Evolutionary conservation across 1,140 invertebrate species (phyloP), one percentile per base, ranked within the genome.

Genomic region (Leptopilina clavipes): DNA sequence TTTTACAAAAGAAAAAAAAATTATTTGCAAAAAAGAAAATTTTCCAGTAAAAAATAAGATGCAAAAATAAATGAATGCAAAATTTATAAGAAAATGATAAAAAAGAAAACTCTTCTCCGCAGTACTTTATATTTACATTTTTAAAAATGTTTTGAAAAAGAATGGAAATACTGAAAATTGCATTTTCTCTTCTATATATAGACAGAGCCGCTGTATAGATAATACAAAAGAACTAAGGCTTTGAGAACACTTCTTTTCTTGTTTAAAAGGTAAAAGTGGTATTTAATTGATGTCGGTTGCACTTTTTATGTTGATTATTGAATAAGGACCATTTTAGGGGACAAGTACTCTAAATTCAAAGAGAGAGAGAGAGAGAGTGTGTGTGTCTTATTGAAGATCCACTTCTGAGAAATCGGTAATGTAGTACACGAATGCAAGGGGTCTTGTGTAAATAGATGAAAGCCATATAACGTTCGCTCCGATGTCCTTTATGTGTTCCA

Each of bases 391-490:
- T 3, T 90, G 86, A 0, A 90, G 88, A 48, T 93, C 90, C 44
- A 95, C 91, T 44, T 92, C 86, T 0, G 87, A 91, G 81, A 93
- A 94, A 81, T 95, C 91, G 1, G 93, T 84, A 43, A 95, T 92
- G 78, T 94, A 94, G 79, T 94, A 94, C 0, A 94, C 94, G 79
- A 92, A 92, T 12, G 90, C 90, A 76, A 92, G 92, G n/a, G 92
- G 92, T 37, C 91, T 92, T 43, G 86, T 84, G 76, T 90, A 93
- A 70, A 94, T 91, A 1, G 93, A 92, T 10, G 92, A 94, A 7
- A 95, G 82, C 88, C 93, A 94, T 72, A 96, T 89, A 5, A 93
- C 93, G 3, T 92, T 91, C 1, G 94, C 92, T 0, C 94, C 94
- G 1, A 93, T 84, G 70, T 94, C 91, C 56, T 92, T 89, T 0